phyloP scores from a whole-genome alignment of 1,140 invertebrate species.

The Drosophila grimshawi region DNA sequence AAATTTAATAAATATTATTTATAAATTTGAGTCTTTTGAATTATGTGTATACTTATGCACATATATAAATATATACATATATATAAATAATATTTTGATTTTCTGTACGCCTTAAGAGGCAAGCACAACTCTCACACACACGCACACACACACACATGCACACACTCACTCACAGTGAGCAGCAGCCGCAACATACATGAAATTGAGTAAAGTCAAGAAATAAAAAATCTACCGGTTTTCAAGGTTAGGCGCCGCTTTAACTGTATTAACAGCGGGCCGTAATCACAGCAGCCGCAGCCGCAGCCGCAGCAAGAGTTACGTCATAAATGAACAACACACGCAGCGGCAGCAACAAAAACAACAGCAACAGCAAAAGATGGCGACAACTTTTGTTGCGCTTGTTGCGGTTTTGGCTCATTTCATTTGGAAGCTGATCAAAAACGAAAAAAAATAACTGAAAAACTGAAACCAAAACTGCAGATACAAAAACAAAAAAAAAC shows the following conservation, averaged over 20 bases:
- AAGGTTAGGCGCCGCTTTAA: slow-evolving; percentile 81
- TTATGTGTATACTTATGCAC: not conserved
- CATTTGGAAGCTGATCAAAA: slow-evolving; percentile 50
- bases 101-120: slow-evolving; percentile 33
- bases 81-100: slow-evolving; percentile 18
- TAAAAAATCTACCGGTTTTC: slow-evolving; percentile 83
- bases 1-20: slow-evolving; percentile 8
- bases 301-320: slow-evolving; percentile 66
- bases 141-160: slow-evolving; percentile 49
- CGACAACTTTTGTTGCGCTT: slow-evolving; percentile 60
- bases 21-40: slow-evolving; percentile 2
- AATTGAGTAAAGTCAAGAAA: slow-evolving; percentile 65
- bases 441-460: slow-evolving; percentile 6
- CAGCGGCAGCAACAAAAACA: slow-evolving; percentile 41
- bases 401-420: slow-evolving; percentile 75
- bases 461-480: slow-evolving; percentile 24
- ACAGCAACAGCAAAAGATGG: slow-evolving; percentile 32
- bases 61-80: slow-evolving; percentile 4
- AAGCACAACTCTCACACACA: slow-evolving; percentile 33
- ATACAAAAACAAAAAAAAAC: slow-evolving; percentile 16
- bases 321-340: slow-evolving; percentile 67
- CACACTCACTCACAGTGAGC: slow-evolving; percentile 1
- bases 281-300: slow-evolving; percentile 74
- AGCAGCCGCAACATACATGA: slow-evolving; percentile 56
- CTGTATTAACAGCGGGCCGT: slow-evolving; percentile 78